Evolutionary conservation across 1,140 invertebrate genomes (phyloP).

Genomic region (Zaprionus davidi): DNA sequence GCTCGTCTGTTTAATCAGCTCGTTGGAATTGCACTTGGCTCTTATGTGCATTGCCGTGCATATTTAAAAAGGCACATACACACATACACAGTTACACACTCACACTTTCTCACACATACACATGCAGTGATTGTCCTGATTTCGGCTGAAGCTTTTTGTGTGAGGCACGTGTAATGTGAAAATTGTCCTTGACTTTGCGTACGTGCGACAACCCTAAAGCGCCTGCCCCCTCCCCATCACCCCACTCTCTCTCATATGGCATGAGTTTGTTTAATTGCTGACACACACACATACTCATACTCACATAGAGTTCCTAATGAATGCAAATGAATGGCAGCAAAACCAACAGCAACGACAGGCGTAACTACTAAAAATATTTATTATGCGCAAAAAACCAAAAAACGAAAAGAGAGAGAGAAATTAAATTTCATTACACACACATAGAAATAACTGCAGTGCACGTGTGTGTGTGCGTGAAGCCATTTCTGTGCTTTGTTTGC

Average conservation of each 20-base stretch:
- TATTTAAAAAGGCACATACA: slow-evolving; percentile 59
- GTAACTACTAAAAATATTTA: slow-evolving; percentile 72
- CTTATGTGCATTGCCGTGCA: slow-evolving; percentile 58
- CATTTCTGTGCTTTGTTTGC: slow-evolving; percentile 47
- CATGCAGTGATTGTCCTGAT: slow-evolving; percentile 67
- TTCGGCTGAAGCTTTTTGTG: slow-evolving; percentile 35
- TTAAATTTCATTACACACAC: slow-evolving; percentile 54
- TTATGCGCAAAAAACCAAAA: slow-evolving; percentile 63
- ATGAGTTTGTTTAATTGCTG: slow-evolving; percentile 72
- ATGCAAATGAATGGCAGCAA: slow-evolving; percentile 75
- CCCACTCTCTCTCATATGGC: background rate
- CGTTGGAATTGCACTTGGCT: slow-evolving; percentile 61
- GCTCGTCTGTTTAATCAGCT: slow-evolving; percentile 60
- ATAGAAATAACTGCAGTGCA: slow-evolving; percentile 23
- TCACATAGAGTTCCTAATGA: slow-evolving; percentile 64
- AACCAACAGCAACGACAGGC: slow-evolving; percentile 38
- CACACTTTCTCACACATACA: slow-evolving; percentile 1
- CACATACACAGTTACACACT: slow-evolving; percentile 7
- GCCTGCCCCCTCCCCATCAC: slow-evolving; percentile 23
- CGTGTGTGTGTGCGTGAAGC: slow-evolving; percentile 13
- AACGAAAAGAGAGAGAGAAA: slow-evolving; percentile 34
- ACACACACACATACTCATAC: slow-evolving; percentile 28
- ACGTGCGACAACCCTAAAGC: slow-evolving; percentile 17
- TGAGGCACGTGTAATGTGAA: slow-evolving; percentile 66
- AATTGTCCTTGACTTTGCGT: slow-evolving; percentile 80